phyloP scores from a whole-genome alignment of 2,113 vertebrate genomes.

The Clarias batrachus region DNA sequence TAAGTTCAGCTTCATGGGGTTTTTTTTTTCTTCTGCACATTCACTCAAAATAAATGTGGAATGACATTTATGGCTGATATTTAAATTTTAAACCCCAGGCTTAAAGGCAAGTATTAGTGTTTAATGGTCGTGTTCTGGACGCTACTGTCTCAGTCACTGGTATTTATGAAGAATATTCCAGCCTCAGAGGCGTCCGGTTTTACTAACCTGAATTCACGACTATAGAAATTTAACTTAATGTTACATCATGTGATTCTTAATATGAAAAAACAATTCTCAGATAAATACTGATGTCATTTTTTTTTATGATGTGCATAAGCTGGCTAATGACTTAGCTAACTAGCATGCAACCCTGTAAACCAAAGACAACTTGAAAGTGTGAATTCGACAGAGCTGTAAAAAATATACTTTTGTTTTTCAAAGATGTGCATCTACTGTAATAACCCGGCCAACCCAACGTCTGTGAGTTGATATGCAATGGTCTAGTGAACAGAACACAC shows the following conservation, averaged over 20 bases:
- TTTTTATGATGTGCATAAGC: not conserved
- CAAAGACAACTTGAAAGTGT: too few species aligned
- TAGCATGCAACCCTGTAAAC: not conserved
- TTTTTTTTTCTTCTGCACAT: not conserved
- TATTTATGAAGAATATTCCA: not conserved
- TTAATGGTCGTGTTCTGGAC: not conserved
- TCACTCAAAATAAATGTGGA: not conserved
- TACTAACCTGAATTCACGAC: not conserved
- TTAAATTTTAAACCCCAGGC: not conserved
- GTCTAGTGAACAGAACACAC: not conserved
- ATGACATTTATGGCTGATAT: not conserved
- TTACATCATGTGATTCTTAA: not conserved
- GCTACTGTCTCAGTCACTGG: not conserved
- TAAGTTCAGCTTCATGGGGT: not conserved
- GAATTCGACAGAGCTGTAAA: too few species aligned
- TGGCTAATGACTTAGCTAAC: not conserved
- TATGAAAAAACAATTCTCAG: not conserved
- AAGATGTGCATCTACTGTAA: not conserved
- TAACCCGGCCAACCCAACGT: not conserved
- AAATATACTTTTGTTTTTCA: too few species aligned
- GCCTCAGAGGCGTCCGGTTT: not conserved
- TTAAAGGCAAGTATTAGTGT: not conserved
- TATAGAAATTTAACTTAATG: not conserved
- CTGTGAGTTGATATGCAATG: not conserved
- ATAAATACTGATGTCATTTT: not conserved